phyloP scores from a whole-genome alignment of 2,888 invertebrate genomes.

The Bibio marci region DNA sequence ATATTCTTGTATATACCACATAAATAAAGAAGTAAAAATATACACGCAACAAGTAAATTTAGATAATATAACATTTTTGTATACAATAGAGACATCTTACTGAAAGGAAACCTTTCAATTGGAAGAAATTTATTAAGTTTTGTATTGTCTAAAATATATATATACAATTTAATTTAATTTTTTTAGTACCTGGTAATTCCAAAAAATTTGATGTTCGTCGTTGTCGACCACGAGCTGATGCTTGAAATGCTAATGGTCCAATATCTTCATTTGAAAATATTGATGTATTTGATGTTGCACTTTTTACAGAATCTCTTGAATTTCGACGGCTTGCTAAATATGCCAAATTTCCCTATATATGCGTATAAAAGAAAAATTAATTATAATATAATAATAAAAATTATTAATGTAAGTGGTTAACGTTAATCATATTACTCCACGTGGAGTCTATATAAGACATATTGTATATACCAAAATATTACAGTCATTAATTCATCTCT shows the following conservation, averaged over 20 bases:
- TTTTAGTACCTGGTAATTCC: constrained; percentile 66
- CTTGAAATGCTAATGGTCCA: constrained; percentile 63
- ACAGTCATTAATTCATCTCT: no score
- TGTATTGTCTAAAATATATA: no score
- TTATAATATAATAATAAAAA: constrained; percentile 11
- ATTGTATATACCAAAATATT: no score
- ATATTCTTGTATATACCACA: no score
- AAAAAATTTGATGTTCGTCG: constrained; percentile 73
- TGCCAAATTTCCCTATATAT: constrained; percentile 44
- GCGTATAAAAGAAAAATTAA: no score
- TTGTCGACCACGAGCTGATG: constrained; percentile 58
- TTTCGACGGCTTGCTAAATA: constrained; percentile 73
- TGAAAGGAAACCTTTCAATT: no score
- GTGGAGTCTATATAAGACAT: background rate
- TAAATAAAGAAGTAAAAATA: no score
- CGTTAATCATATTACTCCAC: background rate
- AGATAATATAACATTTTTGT: no score
- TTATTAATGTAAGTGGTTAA: background rate
- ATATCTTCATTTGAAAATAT: constrained; percentile 56
- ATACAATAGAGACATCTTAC: no score
- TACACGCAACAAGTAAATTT: no score
- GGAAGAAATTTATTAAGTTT: no score
- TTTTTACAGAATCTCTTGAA: constrained; percentile 51
- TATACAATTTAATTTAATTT: no score
- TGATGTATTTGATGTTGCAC: constrained; percentile 52